phyloP scores from a whole-genome alignment of 2,113 vertebrate species.

The Melanocharis versteri region DNA sequence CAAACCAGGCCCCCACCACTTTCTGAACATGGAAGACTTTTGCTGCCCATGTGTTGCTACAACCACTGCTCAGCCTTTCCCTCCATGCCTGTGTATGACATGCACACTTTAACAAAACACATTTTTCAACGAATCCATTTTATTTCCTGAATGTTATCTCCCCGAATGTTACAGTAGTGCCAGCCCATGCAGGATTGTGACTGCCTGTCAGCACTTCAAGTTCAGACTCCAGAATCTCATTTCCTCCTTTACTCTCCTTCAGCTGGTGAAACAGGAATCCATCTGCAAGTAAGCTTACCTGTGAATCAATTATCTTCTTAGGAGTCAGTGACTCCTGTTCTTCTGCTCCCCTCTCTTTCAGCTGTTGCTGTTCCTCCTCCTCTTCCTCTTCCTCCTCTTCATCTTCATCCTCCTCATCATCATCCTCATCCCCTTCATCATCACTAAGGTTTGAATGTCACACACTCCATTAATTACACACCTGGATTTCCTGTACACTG shows the following conservation, averaged over 20 bases:
- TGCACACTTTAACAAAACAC: background rate
- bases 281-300: conserved; percentile 31
- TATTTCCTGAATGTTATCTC: background rate
- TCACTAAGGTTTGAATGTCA: conserved; percentile 57
- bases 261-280: background rate
- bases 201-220: background rate
- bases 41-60: background rate
- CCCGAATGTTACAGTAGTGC: background rate
- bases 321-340: conserved; percentile 48
- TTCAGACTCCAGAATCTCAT: background rate
- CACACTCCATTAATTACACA: background rate
- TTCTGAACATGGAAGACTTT: background rate
- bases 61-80: background rate
- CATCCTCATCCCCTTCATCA: conserved; percentile 73
- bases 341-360: conserved; percentile 41
- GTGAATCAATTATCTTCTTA: conserved; percentile 63
- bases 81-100: background rate
- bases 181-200: background rate
- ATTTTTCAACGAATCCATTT: background rate
- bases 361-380: conserved; percentile 58
- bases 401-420: conserved; percentile 28
- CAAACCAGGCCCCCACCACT: background rate
- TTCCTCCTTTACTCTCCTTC: background rate
- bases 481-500: background rate
- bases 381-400: conserved; percentile 61